phyloP scores from a whole-genome alignment of 2,888 invertebrate species.

The Geotrupes spiniger region DNA sequence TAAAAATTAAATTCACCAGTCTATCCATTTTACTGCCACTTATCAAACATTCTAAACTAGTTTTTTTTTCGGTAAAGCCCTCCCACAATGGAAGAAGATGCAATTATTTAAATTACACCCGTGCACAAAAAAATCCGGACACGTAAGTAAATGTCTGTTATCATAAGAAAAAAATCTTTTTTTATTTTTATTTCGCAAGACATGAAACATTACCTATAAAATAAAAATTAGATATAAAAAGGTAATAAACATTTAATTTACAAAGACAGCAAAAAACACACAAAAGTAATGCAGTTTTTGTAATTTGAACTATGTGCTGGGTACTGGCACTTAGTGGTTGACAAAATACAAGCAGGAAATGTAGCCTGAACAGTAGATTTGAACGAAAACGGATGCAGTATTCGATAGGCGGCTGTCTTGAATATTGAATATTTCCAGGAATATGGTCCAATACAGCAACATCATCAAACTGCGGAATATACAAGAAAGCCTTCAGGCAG shows the following conservation, averaged over 20 bases:
- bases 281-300: background rate
- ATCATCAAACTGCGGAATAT: constrained; percentile 1
- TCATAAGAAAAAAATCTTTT: background rate
- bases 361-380: background rate
- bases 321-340: background rate
- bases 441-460: background rate
- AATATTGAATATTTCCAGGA: background rate
- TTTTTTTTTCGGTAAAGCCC: too few species aligned
- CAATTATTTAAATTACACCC: background rate
- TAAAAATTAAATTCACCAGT: too few species aligned
- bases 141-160: background rate
- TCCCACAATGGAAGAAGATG: too few species aligned
- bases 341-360: background rate
- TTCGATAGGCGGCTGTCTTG: background rate
- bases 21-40: too few species aligned
- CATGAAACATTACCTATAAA: background rate
- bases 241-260: background rate
- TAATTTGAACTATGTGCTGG: background rate
- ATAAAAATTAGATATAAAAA: background rate
- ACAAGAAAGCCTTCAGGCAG: background rate
- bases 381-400: background rate
- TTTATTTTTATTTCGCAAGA: background rate
- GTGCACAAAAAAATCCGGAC: background rate
- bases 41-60: too few species aligned
- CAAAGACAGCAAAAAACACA: background rate